These are phyloP conservation scores for Apotomis turbidana DNA, from an alignment of 2,888 invertebrate genomes.

Conservation along the genomic window DNA sequence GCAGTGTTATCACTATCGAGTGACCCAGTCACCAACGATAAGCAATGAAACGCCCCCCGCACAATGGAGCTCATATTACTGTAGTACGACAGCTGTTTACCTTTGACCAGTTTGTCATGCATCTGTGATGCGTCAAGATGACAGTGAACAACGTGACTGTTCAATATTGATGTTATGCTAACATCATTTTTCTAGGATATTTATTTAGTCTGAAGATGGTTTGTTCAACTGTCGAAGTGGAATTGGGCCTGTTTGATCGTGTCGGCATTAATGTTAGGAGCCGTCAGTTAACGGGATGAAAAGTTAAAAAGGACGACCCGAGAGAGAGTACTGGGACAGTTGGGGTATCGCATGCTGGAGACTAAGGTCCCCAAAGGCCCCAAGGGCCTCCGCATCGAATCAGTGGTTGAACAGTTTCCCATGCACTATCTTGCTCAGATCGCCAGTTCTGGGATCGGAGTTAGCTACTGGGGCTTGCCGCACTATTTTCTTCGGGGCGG, in stretches of 20 bases:
- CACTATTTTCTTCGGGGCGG: too few relatives aligned
- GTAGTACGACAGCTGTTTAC: constrained; percentile 29
- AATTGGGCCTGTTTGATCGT: not conserved
- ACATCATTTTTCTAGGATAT: not conserved
- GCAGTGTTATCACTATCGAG: constrained; percentile 42
- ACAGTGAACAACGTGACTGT: constrained; percentile 13
- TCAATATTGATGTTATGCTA: not conserved
- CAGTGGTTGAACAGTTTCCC: too few relatives aligned
- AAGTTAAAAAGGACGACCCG: too few relatives aligned
- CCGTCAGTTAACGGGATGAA: not conserved
- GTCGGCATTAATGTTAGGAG: not conserved
- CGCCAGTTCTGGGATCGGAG: too few relatives aligned
- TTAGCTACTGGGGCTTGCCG: too few relatives aligned
- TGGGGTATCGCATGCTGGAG: too few relatives aligned
- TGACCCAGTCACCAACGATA: constrained; percentile 40
- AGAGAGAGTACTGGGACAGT: too few relatives aligned
- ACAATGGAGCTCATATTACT: constrained; percentile 34
- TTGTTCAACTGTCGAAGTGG: not conserved
- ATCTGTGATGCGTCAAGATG: constrained; percentile 24
- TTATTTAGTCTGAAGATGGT: not conserved
- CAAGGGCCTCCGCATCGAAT: too few relatives aligned
- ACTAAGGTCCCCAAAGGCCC: too few relatives aligned
- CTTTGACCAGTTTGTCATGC: constrained; percentile 30
- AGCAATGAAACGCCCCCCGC: constrained; percentile 32
- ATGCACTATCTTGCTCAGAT: too few relatives aligned